Percentiles rank a stretch among this genome's conserved stretches.
phyloP scores from a whole-genome alignment of 2,888 invertebrate species.

The Arctia plantaginis region DNA sequence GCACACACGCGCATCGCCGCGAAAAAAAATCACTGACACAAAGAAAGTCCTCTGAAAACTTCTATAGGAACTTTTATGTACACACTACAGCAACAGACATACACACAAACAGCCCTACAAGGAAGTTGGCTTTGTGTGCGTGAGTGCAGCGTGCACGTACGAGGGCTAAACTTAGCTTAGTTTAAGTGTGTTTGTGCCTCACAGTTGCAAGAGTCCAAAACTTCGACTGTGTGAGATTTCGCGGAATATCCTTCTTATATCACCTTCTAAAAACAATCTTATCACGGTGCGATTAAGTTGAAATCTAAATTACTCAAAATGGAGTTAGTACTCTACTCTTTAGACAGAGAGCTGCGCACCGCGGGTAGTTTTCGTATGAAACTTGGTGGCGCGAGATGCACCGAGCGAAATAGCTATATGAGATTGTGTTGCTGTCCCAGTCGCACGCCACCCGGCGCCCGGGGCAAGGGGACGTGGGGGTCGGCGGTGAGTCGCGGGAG shows the following conservation, averaged over 20 bases:
- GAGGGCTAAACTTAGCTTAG: conserved; percentile 81
- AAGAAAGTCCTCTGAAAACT: conserved; percentile 86
- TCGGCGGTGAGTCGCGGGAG: conserved; percentile 61
- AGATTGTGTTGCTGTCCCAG: conserved; percentile 59
- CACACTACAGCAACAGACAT: conserved; percentile 61
- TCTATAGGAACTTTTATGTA: conserved; percentile 82
- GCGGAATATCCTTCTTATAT: conserved; percentile 45
- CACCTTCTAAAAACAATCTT: conserved; percentile 31
- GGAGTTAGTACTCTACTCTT: conserved; percentile 55
- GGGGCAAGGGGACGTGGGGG: conserved; percentile 66
- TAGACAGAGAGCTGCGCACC: conserved; percentile 69
- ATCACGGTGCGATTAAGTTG: conserved; percentile 12
- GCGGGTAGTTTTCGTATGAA: conserved; percentile 85
- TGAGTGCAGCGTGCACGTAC: conserved; percentile 73
- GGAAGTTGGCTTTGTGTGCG: conserved; percentile 71
- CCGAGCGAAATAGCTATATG: conserved; percentile 64
- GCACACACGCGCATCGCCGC: conserved; percentile 74
- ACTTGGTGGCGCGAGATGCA: conserved; percentile 84
- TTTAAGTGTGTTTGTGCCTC: conserved; percentile 68
- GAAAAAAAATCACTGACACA: conserved; percentile 87
- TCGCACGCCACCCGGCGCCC: conserved; percentile 79
- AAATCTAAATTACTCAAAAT: conserved; percentile 24
- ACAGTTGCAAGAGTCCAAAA: conserved; percentile 82
- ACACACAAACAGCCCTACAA: conserved; percentile 62
- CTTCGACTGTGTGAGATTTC: conserved; percentile 63